Base-by-base conservation (phyloP, 2,113 vertebrate genomes). In the Sinocyclocheilus maitianheensis region DNA sequence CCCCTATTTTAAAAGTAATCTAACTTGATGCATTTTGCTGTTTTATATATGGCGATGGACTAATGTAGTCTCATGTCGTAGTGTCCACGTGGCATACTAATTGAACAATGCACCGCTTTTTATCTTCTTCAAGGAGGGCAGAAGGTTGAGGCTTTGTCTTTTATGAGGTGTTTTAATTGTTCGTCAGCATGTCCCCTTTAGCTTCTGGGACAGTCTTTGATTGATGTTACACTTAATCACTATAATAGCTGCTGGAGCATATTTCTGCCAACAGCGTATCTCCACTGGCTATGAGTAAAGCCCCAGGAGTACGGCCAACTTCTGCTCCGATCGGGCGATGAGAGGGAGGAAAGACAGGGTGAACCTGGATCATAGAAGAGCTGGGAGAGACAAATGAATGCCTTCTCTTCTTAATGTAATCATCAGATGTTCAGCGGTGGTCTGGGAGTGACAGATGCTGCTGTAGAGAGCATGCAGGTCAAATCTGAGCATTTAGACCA, bases 181-280 rank as follows among this genome's bases (percentile, higher is more conserved):
- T 85, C 85, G 85, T 88, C 92, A 88, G 88, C 71, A 72, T 87
- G 86, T 79, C 65, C 86, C 91, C 81, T 48, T 26, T 63, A 71
- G 67, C 83, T 16, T 24, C 74, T 75, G 83, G 74, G 82, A 14
- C 55, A 18, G 12, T 16, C 77, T 89, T 78, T 93, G 94, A 94
- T 87, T 93, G 93, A 93, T 92, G 90, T 89, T 74, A 46, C 84
- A 85, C 85, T 89, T 93, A 92, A 93, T 93, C 92, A 90, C 81
- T 75, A 79, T 93, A 94, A 94, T 91, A 83, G 90, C 87, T 90
- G 74, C 43, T 1, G 60, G 58, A n/a, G 87, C 18, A 26, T 34
- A 60, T 40, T n/a, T 67, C 81, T 48, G 51, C 84, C 80, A 74
- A 58, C 84, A 46, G 80, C 30, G 16, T 16, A 11, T 69, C 75